Evolutionary conservation across 2,888 invertebrate species (phyloP).

Genomic region (Tupiocoris notatus): DNA sequence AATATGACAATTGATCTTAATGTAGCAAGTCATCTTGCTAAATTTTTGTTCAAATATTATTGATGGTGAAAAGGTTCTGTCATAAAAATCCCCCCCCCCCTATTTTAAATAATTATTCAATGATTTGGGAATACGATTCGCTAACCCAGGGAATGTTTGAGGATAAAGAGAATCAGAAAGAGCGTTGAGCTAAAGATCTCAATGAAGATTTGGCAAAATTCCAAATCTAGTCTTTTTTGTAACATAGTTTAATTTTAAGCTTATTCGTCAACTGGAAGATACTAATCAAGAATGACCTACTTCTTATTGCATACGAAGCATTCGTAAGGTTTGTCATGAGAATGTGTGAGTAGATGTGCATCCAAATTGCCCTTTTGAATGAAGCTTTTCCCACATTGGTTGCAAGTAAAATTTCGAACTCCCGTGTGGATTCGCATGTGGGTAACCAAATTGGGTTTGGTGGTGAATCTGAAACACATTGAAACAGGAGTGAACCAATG

Average conservation of each 20-base stretch:
- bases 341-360: constrained; percentile 51
- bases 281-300: constrained; percentile 27
- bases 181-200: no score
- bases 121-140: no score
- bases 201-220: neutral
- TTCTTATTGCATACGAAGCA: constrained; percentile 51
- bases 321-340: constrained; percentile 50
- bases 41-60: no score
- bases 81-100: no score
- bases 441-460: constrained; percentile 51
- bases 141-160: no score
- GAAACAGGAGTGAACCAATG: no score
- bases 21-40: no score
- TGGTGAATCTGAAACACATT: constrained; percentile 51
- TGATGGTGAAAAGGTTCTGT: no score
- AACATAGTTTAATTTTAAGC: neutral
- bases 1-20: no score
- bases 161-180: no score
- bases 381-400: constrained; percentile 53
- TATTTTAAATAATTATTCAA: no score
- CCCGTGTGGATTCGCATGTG: constrained; percentile 52
- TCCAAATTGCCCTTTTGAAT: constrained; percentile 51
- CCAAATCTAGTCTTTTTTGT: neutral
- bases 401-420: constrained; percentile 52
- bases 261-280: neutral